phyloP scores from a whole-genome alignment of 2,797 vertebrate species.

The Sus cebifrons region DNA sequence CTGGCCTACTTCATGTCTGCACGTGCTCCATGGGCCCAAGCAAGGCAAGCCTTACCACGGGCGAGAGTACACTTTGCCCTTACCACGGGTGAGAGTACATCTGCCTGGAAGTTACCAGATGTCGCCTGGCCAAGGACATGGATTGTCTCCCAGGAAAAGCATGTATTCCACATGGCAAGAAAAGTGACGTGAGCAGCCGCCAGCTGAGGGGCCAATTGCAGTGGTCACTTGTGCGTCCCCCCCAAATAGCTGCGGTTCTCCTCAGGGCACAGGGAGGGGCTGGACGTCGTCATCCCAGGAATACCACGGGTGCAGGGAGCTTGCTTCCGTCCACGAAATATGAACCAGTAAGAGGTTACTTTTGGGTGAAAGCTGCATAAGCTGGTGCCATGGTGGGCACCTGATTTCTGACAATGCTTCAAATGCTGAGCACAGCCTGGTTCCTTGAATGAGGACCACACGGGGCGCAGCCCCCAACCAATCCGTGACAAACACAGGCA shows the following conservation, averaged over 20 bases:
- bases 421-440: neutral
- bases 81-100: neutral
- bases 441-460: neutral
- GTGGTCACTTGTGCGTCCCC: neutral
- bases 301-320: neutral
- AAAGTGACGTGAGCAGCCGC: neutral
- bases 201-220: neutral
- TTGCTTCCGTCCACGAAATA: neutral
- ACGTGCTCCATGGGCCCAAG: neutral
- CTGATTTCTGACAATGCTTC: neutral
- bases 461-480: neutral
- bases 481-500: neutral
- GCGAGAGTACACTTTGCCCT: neutral
- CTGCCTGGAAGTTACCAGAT: neutral
- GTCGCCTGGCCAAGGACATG: neutral
- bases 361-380: neutral
- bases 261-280: neutral
- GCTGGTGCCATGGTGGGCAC: neutral
- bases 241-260: neutral
- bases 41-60: neutral
- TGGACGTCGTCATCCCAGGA: neutral
- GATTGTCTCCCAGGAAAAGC: neutral
- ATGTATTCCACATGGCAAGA: neutral
- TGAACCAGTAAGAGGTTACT: neutral
- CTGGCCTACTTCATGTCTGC: neutral